A percentile compares a stretch with the other conserved stretches of the same genome.
Conservation (phyloP, 2,113 vertebrate species). For the Amblyopsis rosae region DNA sequence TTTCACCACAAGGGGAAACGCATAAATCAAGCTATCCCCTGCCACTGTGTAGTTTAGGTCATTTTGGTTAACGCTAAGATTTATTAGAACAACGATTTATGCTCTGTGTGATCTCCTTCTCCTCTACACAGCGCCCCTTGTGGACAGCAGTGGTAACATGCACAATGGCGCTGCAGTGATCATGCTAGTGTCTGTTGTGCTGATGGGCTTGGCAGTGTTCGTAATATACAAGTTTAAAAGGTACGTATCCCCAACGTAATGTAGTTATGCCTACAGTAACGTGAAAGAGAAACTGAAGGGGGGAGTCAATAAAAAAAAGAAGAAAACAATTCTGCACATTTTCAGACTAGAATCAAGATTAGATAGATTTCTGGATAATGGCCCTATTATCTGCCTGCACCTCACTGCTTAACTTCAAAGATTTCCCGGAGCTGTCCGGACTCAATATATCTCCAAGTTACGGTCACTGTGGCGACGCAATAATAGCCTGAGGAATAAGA, state of each 20-base stretch:
- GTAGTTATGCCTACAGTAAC: neutral
- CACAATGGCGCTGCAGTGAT: slow-evolving; percentile 69
- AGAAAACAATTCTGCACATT: slow-evolving; percentile 1
- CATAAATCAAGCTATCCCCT: no score
- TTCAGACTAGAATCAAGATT: neutral
- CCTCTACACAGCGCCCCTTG: slow-evolving; percentile 60
- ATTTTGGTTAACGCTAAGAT: no score
- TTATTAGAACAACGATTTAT: no score
- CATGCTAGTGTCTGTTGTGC: slow-evolving; percentile 68
- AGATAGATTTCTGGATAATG: slow-evolving; percentile 27
- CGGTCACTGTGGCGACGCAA: slow-evolving; percentile 47
- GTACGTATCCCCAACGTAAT: slow-evolving; percentile 32
- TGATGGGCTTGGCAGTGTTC: slow-evolving; percentile 68
- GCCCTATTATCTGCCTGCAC: slow-evolving; percentile 37
- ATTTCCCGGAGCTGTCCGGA: slow-evolving; percentile 33
- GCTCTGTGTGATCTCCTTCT: slow-evolving; percentile 5
- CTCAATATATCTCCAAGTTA: slow-evolving; percentile 57
- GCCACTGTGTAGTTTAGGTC: no score
- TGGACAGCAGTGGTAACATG: slow-evolving; percentile 59
- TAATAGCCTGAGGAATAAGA: slow-evolving; percentile 67
- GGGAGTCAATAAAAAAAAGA: neutral
- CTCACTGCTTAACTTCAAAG: slow-evolving; percentile 35
- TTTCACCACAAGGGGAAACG: no score
- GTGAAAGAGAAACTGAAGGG: neutral
- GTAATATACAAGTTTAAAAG: slow-evolving; percentile 73